Evolutionary conservation across 2,797 vertebrate genomes (phyloP).

Genomic region (Serranus cabrilla): DNA sequence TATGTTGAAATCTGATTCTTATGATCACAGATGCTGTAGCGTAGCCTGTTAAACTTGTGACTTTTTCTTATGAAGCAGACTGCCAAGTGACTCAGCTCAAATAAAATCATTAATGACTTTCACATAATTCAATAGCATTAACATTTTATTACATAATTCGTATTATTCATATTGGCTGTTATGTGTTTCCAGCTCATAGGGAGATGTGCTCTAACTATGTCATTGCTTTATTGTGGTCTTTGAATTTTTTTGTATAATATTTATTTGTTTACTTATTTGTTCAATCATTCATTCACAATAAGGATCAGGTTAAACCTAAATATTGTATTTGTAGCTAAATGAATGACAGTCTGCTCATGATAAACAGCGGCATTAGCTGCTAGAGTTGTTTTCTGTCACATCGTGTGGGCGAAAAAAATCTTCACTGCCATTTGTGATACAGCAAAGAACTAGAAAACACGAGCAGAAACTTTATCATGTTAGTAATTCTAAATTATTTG

Average conservation of each 20-base stretch:
- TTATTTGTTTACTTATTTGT: not conserved
- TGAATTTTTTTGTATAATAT: not conserved
- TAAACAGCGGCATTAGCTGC: not conserved
- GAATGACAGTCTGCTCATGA: not conserved
- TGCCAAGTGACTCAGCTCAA: slow-evolving; percentile 6
- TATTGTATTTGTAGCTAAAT: not conserved
- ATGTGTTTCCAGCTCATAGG: not conserved
- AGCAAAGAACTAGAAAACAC: not conserved
- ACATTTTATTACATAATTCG: slow-evolving; percentile 2
- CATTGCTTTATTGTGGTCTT: not conserved
- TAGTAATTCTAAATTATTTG: not conserved
- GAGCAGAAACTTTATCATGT: not conserved
- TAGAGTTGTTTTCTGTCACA: slow-evolving; percentile 4
- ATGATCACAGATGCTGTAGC: not conserved
- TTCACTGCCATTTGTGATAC: not conserved
- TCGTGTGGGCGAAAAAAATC: not conserved
- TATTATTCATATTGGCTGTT: not conserved
- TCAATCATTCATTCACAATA: not conserved
- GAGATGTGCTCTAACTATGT: not conserved
- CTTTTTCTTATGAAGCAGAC: not conserved
- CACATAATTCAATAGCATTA: not conserved
- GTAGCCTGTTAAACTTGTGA: not conserved
- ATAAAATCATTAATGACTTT: not conserved
- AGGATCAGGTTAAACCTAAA: not conserved
- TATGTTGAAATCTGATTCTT: not conserved